Conservation (phyloP, 1,140 invertebrate species). For the Lordiphosa collinella region DNA sequence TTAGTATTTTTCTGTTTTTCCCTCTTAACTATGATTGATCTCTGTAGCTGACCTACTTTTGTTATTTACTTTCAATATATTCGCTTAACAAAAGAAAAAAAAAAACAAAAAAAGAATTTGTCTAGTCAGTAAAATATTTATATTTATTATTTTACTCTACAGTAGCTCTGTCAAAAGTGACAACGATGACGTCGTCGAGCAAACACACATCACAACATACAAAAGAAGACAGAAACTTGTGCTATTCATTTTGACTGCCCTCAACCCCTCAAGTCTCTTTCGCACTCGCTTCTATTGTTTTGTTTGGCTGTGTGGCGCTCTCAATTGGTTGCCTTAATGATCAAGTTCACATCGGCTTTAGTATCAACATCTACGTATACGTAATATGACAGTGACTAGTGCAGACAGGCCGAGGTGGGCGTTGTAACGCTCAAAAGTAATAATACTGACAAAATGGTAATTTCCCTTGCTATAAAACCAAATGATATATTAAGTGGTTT, state of each 20-base stretch:
- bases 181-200: slow-evolving; percentile 45
- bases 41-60: slow-evolving; percentile 54
- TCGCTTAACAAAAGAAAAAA: slow-evolving; percentile 29
- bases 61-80: slow-evolving; percentile 67
- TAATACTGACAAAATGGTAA: slow-evolving; percentile 42
- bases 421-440: slow-evolving; percentile 33
- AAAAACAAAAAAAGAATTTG: slow-evolving; percentile 36
- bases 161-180: slow-evolving; percentile 49
- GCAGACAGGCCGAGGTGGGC: slow-evolving; percentile 37
- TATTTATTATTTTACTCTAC: slow-evolving; percentile 36
- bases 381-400: slow-evolving; percentile 36
- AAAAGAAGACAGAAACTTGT: slow-evolving; percentile 27
- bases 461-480: slow-evolving; percentile 38
- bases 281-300: slow-evolving; percentile 35
- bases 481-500: slow-evolving; percentile 45
- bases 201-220: slow-evolving; percentile 9
- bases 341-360: slow-evolving; percentile 26
- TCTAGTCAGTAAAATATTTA: slow-evolving; percentile 1
- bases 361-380: slow-evolving; percentile 39
- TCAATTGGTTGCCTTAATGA: slow-evolving; percentile 56
- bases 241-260: slow-evolving; percentile 57
- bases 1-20: background rate
- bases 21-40: slow-evolving; percentile 51
- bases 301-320: slow-evolving; percentile 13
- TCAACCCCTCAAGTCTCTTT: too few relatives aligned